Evolutionary conservation across 2,113 vertebrate genomes (phyloP), one percentile per base, ranked within the genome.

Genomic region (Pycnonotus jocosus): DNA sequence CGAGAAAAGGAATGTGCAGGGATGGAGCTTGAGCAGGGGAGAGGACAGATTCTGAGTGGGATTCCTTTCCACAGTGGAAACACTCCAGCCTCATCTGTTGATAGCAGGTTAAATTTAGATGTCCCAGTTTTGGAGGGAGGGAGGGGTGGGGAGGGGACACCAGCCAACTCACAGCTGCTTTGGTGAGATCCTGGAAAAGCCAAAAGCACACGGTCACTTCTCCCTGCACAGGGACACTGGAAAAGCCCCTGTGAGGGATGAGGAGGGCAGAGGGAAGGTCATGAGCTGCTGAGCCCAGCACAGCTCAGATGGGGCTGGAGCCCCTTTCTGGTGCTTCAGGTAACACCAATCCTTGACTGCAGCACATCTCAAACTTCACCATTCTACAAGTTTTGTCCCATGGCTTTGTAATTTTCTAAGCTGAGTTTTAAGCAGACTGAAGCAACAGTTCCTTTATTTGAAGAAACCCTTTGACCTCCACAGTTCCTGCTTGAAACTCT

Each of bases 71-170:
- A 15, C 40, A 12, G 69, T 93, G 96, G 96, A 94, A 96, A 94
- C 65, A 90, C 86, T 95, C 84, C 81, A 40, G 85, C 71, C 66
- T 69, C 86, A 85, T 84, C 50, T 81, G 94, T 85, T 90, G 95
- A 96, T 72, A 92, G 96, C 85, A 61, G 80, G 96, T 96, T 97
- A 97, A 97, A 98, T 96, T 97, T 97, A 97, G 97, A 91, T 72
- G 91, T 60, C 88, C 96, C 81, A 91, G 58, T 54, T 95, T 25
- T 64, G 61, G 78, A 83, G 80, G 66, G 40, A 57, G 78, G 73
- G 68, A 48, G 70, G 44, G 80, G 69, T 27, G 65, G 56, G 70
- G 72, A 76, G n/a, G 81, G 90, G 95, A 94, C 61, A 68, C 20
- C 92, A 88, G 92, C 19, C 91, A 82, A 12, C 21, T 48, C 83